Percentiles rank a stretch among this genome's conserved stretches.
Conservation (phyloP, 1,140 invertebrate species). For the Ceratina japonica region DNA sequence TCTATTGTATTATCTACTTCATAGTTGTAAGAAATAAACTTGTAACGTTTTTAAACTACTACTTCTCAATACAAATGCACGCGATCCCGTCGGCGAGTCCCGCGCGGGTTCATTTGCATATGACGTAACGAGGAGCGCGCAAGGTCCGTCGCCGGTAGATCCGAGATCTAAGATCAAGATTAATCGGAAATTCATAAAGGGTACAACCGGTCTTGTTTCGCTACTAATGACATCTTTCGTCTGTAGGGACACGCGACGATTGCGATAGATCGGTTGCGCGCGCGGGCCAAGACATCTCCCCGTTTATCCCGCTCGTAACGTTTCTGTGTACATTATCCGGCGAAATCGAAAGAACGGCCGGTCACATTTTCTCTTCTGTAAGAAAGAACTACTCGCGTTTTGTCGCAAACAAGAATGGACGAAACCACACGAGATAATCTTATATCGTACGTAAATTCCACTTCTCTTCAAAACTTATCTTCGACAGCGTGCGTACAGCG, state of each 20-base stretch:
- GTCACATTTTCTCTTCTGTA: not conserved
- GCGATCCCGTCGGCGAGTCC: not conserved
- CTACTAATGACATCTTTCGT: constrained; percentile 34
- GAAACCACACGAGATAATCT: not conserved
- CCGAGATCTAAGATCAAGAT: no score
- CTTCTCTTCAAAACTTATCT: not conserved
- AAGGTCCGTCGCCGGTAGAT: no score
- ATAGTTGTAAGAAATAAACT: constrained; percentile 67
- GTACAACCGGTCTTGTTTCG: not conserved
- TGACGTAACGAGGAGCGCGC: no score
- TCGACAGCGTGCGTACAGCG: not conserved
- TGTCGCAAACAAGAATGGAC: constrained; percentile 15
- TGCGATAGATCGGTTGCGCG: not conserved
- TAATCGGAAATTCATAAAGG: not conserved
- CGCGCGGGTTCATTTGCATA: not conserved
- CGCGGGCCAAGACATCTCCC: not conserved
- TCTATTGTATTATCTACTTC: constrained; percentile 65
- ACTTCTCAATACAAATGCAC: constrained; percentile 13
- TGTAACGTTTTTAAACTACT: constrained; percentile 58
- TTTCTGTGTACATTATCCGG: not conserved
- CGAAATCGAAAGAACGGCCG: not conserved
- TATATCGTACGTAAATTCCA: constrained; percentile 18
- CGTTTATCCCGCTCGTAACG: not conserved
- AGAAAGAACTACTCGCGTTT: not conserved
- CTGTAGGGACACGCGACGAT: not conserved